phyloP scores from a whole-genome alignment of 2,113 vertebrate species.

The Raja brachyura region DNA sequence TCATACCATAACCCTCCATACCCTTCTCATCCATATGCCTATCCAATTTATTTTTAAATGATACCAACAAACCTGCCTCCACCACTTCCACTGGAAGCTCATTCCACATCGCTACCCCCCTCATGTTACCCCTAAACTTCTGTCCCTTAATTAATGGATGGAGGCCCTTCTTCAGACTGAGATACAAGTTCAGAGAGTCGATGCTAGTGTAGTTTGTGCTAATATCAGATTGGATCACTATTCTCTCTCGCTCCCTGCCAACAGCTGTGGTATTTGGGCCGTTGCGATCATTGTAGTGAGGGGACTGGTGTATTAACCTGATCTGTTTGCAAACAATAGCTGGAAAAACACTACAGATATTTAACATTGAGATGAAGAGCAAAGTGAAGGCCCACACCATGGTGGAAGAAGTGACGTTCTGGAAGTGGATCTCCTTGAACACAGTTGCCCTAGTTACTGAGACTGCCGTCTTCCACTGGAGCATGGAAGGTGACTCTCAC shows the following conservation, averaged over 20 bases:
- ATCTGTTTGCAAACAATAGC: constrained; percentile 53
- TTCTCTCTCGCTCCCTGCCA: not conserved
- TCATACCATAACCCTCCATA: too few species aligned
- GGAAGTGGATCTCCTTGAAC: constrained; percentile 89
- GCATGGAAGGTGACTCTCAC: constrained; percentile 85
- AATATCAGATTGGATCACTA: not conserved
- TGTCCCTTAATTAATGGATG: too few species aligned
- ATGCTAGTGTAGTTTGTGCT: not conserved
- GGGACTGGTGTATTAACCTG: not conserved
- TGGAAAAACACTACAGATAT: constrained; percentile 86
- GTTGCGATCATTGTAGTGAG: not conserved
- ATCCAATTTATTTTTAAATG: too few species aligned
- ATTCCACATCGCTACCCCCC: too few species aligned
- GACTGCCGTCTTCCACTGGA: constrained; percentile 81
- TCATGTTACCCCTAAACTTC: too few species aligned
- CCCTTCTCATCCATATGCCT: too few species aligned
- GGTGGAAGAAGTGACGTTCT: constrained; percentile 86
- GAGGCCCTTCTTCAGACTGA: too few species aligned
- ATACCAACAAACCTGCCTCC: too few species aligned
- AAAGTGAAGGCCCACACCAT: constrained; percentile 88
- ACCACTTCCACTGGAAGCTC: too few species aligned
- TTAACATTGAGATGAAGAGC: constrained; percentile 94
- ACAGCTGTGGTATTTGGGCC: not conserved
- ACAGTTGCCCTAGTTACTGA: constrained; percentile 83
- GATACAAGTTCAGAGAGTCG: not conserved